phyloP scores from a whole-genome alignment of 2,113 vertebrate genomes.

The Notothenia coriiceps region DNA sequence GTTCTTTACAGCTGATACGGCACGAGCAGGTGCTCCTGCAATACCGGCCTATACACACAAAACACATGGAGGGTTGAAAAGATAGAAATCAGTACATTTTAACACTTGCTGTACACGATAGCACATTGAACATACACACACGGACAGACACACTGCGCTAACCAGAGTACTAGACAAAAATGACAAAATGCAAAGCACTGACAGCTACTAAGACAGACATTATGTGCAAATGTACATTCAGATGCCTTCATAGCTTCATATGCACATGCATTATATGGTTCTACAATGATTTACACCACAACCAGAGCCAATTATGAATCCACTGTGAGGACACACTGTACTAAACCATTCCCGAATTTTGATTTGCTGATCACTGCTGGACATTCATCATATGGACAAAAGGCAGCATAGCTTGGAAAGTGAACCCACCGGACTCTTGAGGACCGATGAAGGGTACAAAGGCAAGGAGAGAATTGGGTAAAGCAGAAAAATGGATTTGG shows the following conservation, averaged over 20 bases:
- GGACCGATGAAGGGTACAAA: slow-evolving; percentile 69
- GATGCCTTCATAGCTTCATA: slow-evolving; percentile 79
- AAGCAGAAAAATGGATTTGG: slow-evolving; percentile 74
- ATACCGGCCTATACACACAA: slow-evolving; percentile 93
- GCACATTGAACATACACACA: slow-evolving; percentile 47
- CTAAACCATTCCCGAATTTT: slow-evolving; percentile 63
- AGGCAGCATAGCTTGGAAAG: slow-evolving; percentile 72
- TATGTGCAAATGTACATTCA: slow-evolving; percentile 83
- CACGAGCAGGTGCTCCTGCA: slow-evolving; percentile 97
- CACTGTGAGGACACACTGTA: slow-evolving; percentile 68
- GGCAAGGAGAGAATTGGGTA: slow-evolving; percentile 73
- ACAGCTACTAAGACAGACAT: slow-evolving; percentile 75
- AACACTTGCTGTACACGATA: slow-evolving; percentile 39
- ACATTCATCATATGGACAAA: slow-evolving; percentile 68
- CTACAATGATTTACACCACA: slow-evolving; percentile 73
- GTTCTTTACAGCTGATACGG: slow-evolving; percentile 99
- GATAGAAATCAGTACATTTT: slow-evolving; percentile 46
- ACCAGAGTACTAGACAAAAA: slow-evolving; percentile 60
- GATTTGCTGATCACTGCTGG: slow-evolving; percentile 49
- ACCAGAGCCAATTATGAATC: slow-evolving; percentile 83
- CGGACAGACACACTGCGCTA: slow-evolving; percentile 40
- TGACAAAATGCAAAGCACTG: slow-evolving; percentile 83
- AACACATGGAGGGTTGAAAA: slow-evolving; percentile 61
- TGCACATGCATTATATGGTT: slow-evolving; percentile 82
- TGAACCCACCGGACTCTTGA: slow-evolving; percentile 73